phyloP scores from a whole-genome alignment of 2,113 vertebrate genomes.

The Oreochromis spilurus region DNA sequence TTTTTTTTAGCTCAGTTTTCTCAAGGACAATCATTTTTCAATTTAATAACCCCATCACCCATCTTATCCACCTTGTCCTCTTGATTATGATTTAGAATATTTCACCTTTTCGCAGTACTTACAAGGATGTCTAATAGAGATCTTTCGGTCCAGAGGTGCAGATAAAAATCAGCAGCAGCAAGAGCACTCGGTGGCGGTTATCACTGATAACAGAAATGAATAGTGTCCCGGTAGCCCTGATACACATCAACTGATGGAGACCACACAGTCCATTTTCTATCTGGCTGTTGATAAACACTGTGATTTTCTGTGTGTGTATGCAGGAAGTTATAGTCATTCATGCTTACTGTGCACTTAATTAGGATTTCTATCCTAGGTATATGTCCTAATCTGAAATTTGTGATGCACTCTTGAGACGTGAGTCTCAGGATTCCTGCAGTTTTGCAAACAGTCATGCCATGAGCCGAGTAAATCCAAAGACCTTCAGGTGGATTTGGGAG shows the following conservation, averaged over 20 bases:
- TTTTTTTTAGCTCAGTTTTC: background rate
- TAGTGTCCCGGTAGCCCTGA: conserved; percentile 13
- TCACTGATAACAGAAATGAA: conserved; percentile 32
- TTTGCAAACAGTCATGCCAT: background rate
- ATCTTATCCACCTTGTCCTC: background rate
- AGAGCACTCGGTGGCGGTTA: conserved; percentile 17
- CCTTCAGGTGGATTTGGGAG: background rate
- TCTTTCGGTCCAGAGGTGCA: background rate
- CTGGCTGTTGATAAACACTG: conserved; percentile 21
- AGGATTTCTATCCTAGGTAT: background rate
- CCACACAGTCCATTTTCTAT: conserved; percentile 23
- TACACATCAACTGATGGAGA: conserved; percentile 32
- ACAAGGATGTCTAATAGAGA: background rate
- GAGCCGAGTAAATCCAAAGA: background rate
- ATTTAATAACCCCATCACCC: background rate
- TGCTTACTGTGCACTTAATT: background rate
- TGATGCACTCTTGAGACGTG: background rate
- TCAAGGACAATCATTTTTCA: background rate
- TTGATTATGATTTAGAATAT: background rate
- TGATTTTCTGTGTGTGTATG: background rate
- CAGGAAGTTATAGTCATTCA: background rate
- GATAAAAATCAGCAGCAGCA: conserved; percentile 38
- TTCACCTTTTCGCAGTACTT: background rate
- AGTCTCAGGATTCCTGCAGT: background rate
- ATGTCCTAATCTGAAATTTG: background rate